phyloP scores from a whole-genome alignment of 1,140 invertebrate genomes.

The Limonius californicus region DNA sequence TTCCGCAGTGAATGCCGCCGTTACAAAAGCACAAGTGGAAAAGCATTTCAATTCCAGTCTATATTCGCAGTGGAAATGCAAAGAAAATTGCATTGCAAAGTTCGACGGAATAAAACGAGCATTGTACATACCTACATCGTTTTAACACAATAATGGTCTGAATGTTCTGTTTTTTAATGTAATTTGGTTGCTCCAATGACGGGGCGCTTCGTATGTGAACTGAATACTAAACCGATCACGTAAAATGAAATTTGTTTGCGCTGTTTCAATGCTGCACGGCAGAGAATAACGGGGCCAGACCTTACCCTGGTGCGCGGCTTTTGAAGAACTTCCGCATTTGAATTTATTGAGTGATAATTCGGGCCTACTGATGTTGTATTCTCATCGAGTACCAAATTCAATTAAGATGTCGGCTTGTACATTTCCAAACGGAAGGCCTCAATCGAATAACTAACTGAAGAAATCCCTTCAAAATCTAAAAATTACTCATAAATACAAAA shows the following conservation, averaged over 20 bases:
- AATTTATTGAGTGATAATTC: too few relatives aligned
- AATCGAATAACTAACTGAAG: too few relatives aligned
- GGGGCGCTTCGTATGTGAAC: background rate
- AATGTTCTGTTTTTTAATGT: slow-evolving; percentile 17
- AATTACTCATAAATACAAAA: too few relatives aligned
- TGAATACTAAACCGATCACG: slow-evolving; percentile 15
- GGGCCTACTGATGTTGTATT: too few relatives aligned
- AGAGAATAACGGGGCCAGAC: background rate
- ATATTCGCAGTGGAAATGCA: background rate
- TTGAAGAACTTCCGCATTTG: too few relatives aligned
- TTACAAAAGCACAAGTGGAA: too few relatives aligned
- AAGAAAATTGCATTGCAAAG: slow-evolving; percentile 8
- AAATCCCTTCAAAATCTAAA: too few relatives aligned
- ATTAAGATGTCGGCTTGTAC: too few relatives aligned
- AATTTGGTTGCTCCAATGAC: slow-evolving; percentile 15
- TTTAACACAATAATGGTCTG: slow-evolving; percentile 17
- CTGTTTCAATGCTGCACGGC: background rate
- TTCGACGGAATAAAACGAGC: background rate
- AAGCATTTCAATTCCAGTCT: too few relatives aligned
- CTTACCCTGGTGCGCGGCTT: background rate
- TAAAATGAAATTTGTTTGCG: slow-evolving; percentile 17
- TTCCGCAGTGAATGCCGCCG: too few relatives aligned
- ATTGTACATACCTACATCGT: slow-evolving; percentile 11
- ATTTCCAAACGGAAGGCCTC: too few relatives aligned
- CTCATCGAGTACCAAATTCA: too few relatives aligned